Conservation (phyloP, 2,113 vertebrate species). For the Hiodon tergisus region DNA sequence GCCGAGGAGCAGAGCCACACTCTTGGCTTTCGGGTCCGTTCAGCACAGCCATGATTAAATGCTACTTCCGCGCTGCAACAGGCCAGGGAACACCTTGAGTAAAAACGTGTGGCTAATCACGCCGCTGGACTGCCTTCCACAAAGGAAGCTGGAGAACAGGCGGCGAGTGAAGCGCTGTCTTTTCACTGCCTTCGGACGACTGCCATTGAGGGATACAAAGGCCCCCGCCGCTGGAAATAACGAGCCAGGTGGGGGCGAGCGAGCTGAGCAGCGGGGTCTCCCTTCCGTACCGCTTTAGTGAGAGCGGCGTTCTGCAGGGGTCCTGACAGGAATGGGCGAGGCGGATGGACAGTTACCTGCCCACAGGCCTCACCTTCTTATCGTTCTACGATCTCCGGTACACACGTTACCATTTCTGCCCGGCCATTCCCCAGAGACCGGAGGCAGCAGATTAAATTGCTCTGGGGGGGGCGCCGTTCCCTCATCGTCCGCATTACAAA, state of each 20-base stretch:
- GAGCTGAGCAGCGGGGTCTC: neutral
- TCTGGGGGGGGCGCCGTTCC: neutral
- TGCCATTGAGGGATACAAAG: too few relatives aligned
- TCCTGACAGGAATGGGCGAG: too few relatives aligned
- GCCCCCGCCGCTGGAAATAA: neutral
- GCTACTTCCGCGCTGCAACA: neutral
- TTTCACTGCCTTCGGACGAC: neutral
- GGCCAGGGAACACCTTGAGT: slow-evolving; percentile 5
- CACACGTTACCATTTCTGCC: neutral
- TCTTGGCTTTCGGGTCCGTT: neutral
- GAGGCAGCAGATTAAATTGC: neutral
- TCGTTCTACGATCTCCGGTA: neutral
- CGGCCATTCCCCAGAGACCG: neutral
- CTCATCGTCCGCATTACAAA: neutral
- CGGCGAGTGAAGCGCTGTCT: neutral
- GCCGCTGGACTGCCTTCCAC: neutral
- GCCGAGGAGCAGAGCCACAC: neutral
- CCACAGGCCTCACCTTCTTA: too few relatives aligned
- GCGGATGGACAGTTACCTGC: too few relatives aligned
- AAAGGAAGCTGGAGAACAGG: neutral
- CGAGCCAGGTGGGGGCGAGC: neutral
- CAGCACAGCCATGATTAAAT: too few relatives aligned
- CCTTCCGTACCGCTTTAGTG: neutral
- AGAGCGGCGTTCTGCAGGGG: neutral
- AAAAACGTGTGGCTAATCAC: neutral